A percentile compares a stretch with the other conserved stretches of the same genome.
Evolutionary conservation across 1,140 invertebrate genomes (phyloP).

Genomic region (Ooceraea biroi): DNA sequence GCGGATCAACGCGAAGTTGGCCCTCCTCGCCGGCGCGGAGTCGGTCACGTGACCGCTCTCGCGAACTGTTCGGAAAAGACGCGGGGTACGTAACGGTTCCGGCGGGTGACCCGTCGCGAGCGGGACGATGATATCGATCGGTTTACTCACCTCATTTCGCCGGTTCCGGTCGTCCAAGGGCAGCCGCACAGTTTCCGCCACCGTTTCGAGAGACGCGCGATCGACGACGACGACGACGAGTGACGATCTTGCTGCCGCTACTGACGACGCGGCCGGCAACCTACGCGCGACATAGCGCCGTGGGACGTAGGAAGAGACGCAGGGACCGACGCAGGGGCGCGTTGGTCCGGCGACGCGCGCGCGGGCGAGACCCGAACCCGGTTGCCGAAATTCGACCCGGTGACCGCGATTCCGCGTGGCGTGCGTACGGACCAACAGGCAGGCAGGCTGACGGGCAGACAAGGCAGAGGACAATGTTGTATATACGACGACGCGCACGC

Average conservation of each 20-base stretch:
- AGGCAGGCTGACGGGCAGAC: no score
- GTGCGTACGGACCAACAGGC: not conserved
- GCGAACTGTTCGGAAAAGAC: not conserved
- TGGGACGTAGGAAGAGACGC: not conserved
- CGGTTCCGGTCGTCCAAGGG: constrained; percentile 41
- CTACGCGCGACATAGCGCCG: constrained; percentile 12
- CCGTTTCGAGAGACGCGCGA: constrained; percentile 7
- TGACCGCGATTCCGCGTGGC: constrained; percentile 55
- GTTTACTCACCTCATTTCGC: constrained; percentile 56
- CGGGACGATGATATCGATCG: constrained; percentile 35
- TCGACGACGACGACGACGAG: not conserved
- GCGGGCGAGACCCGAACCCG: constrained; percentile 13
- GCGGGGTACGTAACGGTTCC: no score
- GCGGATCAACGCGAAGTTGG: not conserved
- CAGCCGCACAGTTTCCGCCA: not conserved
- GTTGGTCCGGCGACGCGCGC: not conserved
- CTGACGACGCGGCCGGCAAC: not conserved
- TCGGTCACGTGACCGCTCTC: constrained; percentile 13
- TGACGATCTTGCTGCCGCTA: not conserved
- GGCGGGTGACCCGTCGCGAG: not conserved
- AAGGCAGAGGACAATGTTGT: not conserved
- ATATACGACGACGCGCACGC: not conserved
- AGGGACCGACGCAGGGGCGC: no score
- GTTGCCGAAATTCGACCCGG: constrained; percentile 53
- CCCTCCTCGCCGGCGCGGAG: not conserved